Percentiles rank a stretch among this genome's conserved stretches.
phyloP scores from a whole-genome alignment of 2,113 vertebrate species.

The Macrotis lagotis region DNA sequence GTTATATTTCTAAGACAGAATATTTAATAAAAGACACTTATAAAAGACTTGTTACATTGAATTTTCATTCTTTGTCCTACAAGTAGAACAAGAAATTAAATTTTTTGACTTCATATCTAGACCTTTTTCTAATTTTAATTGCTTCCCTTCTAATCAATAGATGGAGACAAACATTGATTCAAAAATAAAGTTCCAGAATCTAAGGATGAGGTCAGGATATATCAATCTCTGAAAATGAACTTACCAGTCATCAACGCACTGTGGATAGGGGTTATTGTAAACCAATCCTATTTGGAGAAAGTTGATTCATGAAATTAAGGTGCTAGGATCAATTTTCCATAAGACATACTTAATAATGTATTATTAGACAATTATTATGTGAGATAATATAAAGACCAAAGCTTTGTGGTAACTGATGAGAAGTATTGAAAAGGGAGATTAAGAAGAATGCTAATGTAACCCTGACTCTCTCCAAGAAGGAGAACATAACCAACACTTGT shows the following conservation, averaged over 20 bases:
- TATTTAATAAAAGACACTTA: not conserved
- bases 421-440: slow-evolving; percentile 27
- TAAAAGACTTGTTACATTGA: not conserved
- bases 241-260: not conserved
- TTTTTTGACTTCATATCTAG: not conserved
- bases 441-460: not conserved
- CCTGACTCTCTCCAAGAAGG: not conserved
- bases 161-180: not conserved
- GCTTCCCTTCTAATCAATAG: not conserved
- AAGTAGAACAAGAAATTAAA: not conserved
- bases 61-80: not conserved
- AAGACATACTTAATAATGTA: not conserved
- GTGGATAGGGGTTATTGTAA: not conserved
- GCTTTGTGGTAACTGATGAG: slow-evolving; percentile 4
- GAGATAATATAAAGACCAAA: slow-evolving; percentile 1
- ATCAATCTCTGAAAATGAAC: slow-evolving; percentile 1
- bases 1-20: not conserved
- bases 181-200: not conserved
- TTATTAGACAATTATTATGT: slow-evolving; percentile 3
- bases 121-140: not conserved
- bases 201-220: not conserved
- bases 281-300: not conserved
- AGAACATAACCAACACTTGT: not conserved
- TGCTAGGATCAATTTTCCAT: not conserved
- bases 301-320: slow-evolving; percentile 1